These are phyloP conservation scores for Spea hammondii DNA, from an alignment of 2,797 vertebrate genomes.

Conservation along the genomic window DNA sequence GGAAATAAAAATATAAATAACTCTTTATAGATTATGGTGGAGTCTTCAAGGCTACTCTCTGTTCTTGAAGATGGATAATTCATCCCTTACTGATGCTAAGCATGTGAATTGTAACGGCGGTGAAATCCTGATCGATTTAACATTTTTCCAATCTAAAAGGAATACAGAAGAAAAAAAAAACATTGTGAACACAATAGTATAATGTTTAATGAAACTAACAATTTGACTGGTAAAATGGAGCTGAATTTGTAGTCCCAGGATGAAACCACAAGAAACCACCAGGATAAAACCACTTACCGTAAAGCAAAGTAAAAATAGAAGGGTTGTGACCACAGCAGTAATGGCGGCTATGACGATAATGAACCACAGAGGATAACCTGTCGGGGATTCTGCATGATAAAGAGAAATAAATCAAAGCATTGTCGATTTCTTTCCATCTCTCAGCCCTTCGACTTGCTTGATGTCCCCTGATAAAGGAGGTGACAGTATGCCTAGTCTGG, in stretches of 20 bases:
- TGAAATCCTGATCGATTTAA: neutral
- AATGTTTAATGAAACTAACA: too few relatives aligned
- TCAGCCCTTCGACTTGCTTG: too few relatives aligned
- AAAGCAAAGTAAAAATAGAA: neutral
- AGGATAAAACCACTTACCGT: conserved; percentile 19
- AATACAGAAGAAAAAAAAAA: neutral
- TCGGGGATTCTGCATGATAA: neutral
- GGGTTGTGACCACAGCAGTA: neutral
- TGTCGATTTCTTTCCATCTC: neutral
- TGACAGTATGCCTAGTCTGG: too few relatives aligned
- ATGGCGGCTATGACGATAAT: neutral
- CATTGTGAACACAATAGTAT: neutral
- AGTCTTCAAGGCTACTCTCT: neutral
- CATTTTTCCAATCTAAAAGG: conserved; percentile 17
- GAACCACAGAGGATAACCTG: neutral
- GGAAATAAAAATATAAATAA: too few relatives aligned
- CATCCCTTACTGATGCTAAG: neutral
- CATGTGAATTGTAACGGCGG: neutral
- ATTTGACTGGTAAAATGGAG: too few relatives aligned
- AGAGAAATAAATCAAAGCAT: neutral
- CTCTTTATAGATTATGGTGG: neutral
- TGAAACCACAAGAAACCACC: neutral
- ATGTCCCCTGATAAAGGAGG: too few relatives aligned
- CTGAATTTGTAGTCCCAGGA: too few relatives aligned
- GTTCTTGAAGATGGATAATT: neutral